phyloP scores from a whole-genome alignment of 2,797 vertebrate species.

The Thaleichthys pacificus region DNA sequence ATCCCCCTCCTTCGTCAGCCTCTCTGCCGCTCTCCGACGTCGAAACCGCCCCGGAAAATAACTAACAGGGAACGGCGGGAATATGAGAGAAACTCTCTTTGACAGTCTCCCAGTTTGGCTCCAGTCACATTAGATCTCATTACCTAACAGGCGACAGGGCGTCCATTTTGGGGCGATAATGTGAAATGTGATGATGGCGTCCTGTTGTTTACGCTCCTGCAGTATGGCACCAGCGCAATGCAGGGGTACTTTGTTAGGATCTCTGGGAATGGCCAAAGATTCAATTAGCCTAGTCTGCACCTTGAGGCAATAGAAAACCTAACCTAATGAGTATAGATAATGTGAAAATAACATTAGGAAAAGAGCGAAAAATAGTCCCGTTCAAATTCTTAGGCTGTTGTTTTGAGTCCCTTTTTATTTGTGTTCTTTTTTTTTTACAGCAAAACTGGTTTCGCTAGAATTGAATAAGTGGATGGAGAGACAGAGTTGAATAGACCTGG shows the following conservation, averaged over 20 bases:
- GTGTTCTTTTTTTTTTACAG: slow-evolving; percentile 31
- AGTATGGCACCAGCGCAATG: slow-evolving; percentile 19
- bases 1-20: background rate
- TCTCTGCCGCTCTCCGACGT: slow-evolving; percentile 18
- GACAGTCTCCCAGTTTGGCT: slow-evolving; percentile 42
- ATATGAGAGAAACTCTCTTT: slow-evolving; percentile 14
- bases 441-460: slow-evolving; percentile 42
- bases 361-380: background rate
- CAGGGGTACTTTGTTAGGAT: slow-evolving; percentile 30
- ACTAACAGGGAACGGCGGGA: background rate
- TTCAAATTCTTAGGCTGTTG: background rate
- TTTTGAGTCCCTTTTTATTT: background rate
- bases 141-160: slow-evolving; percentile 47
- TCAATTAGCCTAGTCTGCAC: slow-evolving; percentile 51
- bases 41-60: slow-evolving; percentile 31
- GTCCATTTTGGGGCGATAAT: slow-evolving; percentile 55
- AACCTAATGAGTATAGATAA: background rate
- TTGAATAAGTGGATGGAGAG: slow-evolving; percentile 28
- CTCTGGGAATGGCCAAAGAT: slow-evolving; percentile 23
- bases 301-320: slow-evolving; percentile 15
- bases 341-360: background rate
- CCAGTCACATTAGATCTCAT: slow-evolving; percentile 56
- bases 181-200: slow-evolving; percentile 59
- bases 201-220: slow-evolving; percentile 49
- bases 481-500: background rate